phyloP scores from a whole-genome alignment of 2,113 vertebrate genomes.

The Meleagris gallopavo region DNA sequence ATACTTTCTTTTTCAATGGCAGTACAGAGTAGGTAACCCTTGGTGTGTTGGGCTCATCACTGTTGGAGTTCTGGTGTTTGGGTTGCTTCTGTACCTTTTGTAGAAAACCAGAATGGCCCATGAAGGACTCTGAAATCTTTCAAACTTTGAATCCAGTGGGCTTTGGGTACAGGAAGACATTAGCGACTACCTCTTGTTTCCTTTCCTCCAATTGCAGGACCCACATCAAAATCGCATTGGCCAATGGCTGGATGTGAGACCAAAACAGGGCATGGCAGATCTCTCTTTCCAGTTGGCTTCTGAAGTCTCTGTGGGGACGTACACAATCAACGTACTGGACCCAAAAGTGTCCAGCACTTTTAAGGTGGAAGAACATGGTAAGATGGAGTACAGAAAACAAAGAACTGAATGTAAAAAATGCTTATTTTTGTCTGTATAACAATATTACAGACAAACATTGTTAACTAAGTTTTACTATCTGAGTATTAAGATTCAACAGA shows the following conservation, averaged over 20 bases:
- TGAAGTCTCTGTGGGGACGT: slow-evolving; percentile 65
- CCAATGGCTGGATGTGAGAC: slow-evolving; percentile 73
- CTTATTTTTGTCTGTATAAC: background rate
- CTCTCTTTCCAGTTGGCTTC: slow-evolving; percentile 68
- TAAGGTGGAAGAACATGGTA: slow-evolving; percentile 69
- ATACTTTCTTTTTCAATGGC: background rate
- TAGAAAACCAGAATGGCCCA: background rate
- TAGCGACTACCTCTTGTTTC: background rate
- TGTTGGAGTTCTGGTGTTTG: background rate
- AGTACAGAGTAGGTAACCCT: background rate
- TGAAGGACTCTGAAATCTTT: background rate
- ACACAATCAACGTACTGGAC: slow-evolving; percentile 54
- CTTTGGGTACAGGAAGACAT: background rate
- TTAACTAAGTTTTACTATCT: background rate
- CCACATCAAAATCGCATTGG: slow-evolving; percentile 63
- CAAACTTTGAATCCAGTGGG: background rate
- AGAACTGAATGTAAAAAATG: background rate
- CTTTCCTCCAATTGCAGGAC: slow-evolving; percentile 46
- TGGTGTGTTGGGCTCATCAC: background rate
- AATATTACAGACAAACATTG: background rate
- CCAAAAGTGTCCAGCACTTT: slow-evolving; percentile 57
- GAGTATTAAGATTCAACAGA: background rate
- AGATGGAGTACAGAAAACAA: background rate
- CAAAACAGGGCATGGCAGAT: slow-evolving; percentile 67
- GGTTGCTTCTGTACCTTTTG: background rate